Conservation (phyloP, 2,888 invertebrate genomes). For the Mycalesis mineus region DNA sequence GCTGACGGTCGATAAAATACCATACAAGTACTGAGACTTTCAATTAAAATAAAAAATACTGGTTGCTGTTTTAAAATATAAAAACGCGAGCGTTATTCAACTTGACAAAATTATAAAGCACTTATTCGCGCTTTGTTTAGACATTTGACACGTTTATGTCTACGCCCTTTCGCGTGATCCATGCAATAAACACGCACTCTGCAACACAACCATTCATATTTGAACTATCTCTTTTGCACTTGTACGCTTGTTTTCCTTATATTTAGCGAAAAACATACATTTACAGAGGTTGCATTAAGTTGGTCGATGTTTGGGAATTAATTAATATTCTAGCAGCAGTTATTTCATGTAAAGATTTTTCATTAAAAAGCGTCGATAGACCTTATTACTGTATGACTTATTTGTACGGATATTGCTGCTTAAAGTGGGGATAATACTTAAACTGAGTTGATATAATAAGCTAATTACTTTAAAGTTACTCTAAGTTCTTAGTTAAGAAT, state of each 20-base stretch:
- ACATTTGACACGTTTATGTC: constrained; percentile 41
- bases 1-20: too few species aligned
- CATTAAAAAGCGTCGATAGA: constrained; percentile 6
- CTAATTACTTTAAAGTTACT: too few species aligned
- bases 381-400: not conserved
- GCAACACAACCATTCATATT: constrained; percentile 35
- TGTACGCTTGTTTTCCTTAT: not conserved
- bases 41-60: too few species aligned
- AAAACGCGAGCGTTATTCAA: constrained; percentile 30
- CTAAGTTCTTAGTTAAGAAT: too few species aligned
- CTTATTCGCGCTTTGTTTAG: constrained; percentile 42
- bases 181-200: constrained; percentile 43
- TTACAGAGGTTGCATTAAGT: constrained; percentile 4
- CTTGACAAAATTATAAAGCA: constrained; percentile 34
- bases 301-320: constrained; percentile 8
- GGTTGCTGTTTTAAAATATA: not conserved
- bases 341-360: constrained; percentile 19
- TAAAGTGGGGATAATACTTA: too few species aligned
- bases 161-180: constrained; percentile 45
- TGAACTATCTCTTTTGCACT: constrained; percentile 28
- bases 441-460: not conserved
- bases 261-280: not conserved
- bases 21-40: too few species aligned
- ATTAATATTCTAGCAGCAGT: constrained; percentile 10
- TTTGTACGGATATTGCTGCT: not conserved